Base-by-base conservation (phyloP, 2,888 invertebrate genomes). In the Ennomos fuscantarius region DNA sequence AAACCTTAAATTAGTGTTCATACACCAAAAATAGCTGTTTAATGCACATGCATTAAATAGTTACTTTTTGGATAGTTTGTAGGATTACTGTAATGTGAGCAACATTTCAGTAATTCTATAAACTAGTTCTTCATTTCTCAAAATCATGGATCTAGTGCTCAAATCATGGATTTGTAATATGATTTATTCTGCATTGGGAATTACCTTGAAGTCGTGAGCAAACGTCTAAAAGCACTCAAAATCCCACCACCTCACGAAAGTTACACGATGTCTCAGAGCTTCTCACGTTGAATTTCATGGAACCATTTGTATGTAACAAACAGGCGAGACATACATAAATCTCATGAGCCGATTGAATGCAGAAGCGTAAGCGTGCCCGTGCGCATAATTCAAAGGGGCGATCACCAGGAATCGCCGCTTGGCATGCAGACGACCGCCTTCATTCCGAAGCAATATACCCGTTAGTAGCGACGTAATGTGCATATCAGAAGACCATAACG, bases 301-400 rank as follows among this genome's bases (percentile, higher is more conserved):
- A 87, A 86, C 79, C 78, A 82, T 84, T 84, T 79, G 82, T 81
- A 85, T 82, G 84, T 83, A 76, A 69, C 70, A 64, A 74, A 73
- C 77, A 68, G 73, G 76, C 78, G 73, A 79, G 78, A 78, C 82
- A 75, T 73, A 84, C 83, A 88, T 87, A 87, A 89, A 87, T 89
- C 84, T 86, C 71, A 73, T 61, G 72, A 78, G 79, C 79, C 82
- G 83, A 89, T 86, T 86, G 86, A 89, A 87, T 81, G 75, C 87
- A 86, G 85, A 86, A 84, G 83, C 76, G 80, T 82, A 82, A 84
- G 86, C 82, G 86, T 87, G 87, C 85, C 76, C 80, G 74, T 78
- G 84, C 88, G 89, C 89, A 91, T 91, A 90, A 88, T 89, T 89
- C 87, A 88, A 87, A 84, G 83, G 86, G 85, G 84, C 89, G 87